Base-by-base conservation (phyloP, 2,113 vertebrate species). In the Cacatua alba region DNA sequence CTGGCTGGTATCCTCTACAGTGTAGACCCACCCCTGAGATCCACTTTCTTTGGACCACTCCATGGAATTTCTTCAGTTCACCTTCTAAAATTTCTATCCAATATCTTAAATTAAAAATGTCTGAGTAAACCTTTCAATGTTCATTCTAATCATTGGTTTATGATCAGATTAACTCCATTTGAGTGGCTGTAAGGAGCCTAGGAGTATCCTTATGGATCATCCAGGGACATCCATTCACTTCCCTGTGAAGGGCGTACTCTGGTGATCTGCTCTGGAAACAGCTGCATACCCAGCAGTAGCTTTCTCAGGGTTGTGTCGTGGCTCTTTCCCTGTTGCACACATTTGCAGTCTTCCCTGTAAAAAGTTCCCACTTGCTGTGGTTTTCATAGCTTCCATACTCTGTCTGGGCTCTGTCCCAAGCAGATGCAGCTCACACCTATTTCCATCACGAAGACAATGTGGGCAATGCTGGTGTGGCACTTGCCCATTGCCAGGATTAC, bases 41-140 rank as follows among this genome's bases (percentile, higher is more conserved):
- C 48, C 21, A 41, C 59, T 33, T 85, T 64, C 48, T 86, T 79
- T 95, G 81, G 86, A 92, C 41, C 17, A 52, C 15, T 68, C 37
- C 28, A 10, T 63, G 86, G 69, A 85, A 87, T 90, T 89, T 84
- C 57, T 92, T 87, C 93, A 69, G 13, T 76, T 96, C 70, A 79
- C 78, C 28, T 82, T 89, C 89, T 95, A 62, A 79, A 82, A 65
- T 93, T 91, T 87, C 70, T 85, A 65, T 21, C 35, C 25, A 59
- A 10, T 85, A 65, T 82, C 41, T 91, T 76, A 85, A 82, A 79
- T 82, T 90, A 80, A 79, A 91, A 88, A 65, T 81, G 31, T n/a
- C 82, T 95, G 63, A 13, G 11, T 77, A 62, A 88, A 68, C 37
- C 39, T 81, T 76, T 64, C 37, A 43, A 16, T 57, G 11, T 49